These are phyloP conservation scores for Mechanitis messenoides DNA, from an alignment of 2,888 invertebrate species.

Conservation along the genomic window DNA sequence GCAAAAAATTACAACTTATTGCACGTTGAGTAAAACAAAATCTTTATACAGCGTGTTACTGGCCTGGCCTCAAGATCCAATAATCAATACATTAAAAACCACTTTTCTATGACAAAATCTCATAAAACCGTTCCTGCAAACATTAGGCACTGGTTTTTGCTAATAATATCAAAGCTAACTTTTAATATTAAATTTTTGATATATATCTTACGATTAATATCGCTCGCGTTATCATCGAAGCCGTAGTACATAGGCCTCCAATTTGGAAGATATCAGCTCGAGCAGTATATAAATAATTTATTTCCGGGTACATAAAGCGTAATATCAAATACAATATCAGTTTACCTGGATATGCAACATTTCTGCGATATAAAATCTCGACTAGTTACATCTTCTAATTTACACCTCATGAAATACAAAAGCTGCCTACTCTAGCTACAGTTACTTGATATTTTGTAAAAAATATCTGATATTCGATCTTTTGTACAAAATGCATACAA, in stretches of 20 bases:
- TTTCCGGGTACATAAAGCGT: slow-evolving; percentile 40
- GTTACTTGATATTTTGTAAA: slow-evolving; percentile 54
- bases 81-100: slow-evolving; percentile 21
- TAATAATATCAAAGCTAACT: slow-evolving; percentile 71
- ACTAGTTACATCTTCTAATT: slow-evolving; percentile 57
- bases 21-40: slow-evolving; percentile 52
- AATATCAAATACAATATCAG: slow-evolving; percentile 56
- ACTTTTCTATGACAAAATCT: slow-evolving; percentile 50
- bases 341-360: slow-evolving; percentile 53
- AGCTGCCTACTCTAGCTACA: slow-evolving; percentile 51
- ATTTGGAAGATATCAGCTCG: neutral
- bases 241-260: neutral
- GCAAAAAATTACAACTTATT: slow-evolving; percentile 72
- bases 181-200: slow-evolving; percentile 49
- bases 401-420: slow-evolving; percentile 58
- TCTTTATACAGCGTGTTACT: slow-evolving; percentile 38
- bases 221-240: slow-evolving; percentile 18
- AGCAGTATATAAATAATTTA: slow-evolving; percentile 4
- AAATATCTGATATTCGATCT: slow-evolving; percentile 57
- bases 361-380: slow-evolving; percentile 46
- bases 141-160: slow-evolving; percentile 71
- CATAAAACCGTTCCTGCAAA: slow-evolving; percentile 50
- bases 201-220: slow-evolving; percentile 53
- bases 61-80: slow-evolving; percentile 37
- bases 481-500: slow-evolving; percentile 68